Conservation (phyloP, 64 coral and sea anemone genomes). For the Porites australiensis region DNA sequence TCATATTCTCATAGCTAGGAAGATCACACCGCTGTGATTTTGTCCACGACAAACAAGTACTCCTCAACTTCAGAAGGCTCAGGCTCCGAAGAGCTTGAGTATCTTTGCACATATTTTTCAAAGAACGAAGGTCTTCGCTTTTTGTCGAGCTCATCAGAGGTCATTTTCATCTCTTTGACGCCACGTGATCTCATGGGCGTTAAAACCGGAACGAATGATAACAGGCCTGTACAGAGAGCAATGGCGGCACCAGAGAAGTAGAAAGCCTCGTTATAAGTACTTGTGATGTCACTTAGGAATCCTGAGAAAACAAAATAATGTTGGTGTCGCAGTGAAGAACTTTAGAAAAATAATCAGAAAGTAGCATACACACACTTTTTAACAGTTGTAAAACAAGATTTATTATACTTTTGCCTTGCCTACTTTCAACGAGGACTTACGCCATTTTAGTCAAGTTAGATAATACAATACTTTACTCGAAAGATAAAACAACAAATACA, state of each 20-base stretch:
- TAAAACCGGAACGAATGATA: slow-evolving; percentile 30
- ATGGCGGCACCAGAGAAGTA: slow-evolving; percentile 21
- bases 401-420: too few species aligned
- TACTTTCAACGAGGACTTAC: too few species aligned
- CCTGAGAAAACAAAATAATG: not conserved
- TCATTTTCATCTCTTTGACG: not conserved
- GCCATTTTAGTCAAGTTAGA: too few species aligned
- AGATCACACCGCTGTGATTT: slow-evolving; percentile 4
- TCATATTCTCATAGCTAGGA: too few species aligned
- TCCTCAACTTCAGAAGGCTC: not conserved
- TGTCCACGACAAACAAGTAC: not conserved
- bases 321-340: not conserved
- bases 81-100: not conserved
- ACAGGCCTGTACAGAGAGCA: slow-evolving; percentile 5
- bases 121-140: not conserved
- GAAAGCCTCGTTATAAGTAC: slow-evolving; percentile 30
- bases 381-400: too few species aligned
- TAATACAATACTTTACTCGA: too few species aligned
- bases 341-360: too few species aligned
- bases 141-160: not conserved
- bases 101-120: not conserved
- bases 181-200: not conserved
- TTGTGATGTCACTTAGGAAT: slow-evolving; percentile 39
- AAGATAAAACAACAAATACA: too few species aligned
- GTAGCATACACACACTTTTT: too few species aligned